These are phyloP conservation scores for Tenualosa thibaudeaui DNA, from an alignment of 2,797 vertebrate genomes.

Conservation along the genomic window DNA sequence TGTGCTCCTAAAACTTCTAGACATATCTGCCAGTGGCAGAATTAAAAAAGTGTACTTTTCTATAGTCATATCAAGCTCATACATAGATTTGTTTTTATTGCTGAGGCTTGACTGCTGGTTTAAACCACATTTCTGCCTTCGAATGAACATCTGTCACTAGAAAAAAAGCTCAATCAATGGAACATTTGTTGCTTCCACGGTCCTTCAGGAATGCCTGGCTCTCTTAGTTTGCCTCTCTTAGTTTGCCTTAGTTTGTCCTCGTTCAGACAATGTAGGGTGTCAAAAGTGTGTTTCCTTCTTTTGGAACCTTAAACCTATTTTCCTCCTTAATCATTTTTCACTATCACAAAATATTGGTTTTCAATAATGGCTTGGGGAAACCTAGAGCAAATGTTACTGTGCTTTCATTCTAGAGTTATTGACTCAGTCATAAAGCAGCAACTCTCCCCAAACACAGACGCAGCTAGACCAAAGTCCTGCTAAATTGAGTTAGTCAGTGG, in stretches of 20 bases:
- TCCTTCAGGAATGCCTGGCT: background rate
- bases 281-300: background rate
- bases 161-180: background rate
- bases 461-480: background rate
- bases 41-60: background rate
- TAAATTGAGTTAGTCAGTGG: background rate
- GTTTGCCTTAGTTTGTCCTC: no score
- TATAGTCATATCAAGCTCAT: background rate
- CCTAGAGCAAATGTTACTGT: background rate
- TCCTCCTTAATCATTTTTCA: background rate
- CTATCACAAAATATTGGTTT: background rate
- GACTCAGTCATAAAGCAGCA: background rate
- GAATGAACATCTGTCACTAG: background rate
- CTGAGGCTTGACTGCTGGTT: background rate
- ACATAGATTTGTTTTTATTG: background rate
- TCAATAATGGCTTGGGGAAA: background rate
- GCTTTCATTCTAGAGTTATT: background rate
- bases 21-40: background rate
- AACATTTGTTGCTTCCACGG: background rate
- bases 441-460: background rate
- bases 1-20: background rate
- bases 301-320: background rate
- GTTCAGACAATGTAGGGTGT: background rate
- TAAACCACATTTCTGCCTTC: background rate
- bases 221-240: background rate